Evolutionary conservation across 2,113 vertebrate genomes (phyloP).

Genomic region (Ranitomeya variabilis): DNA sequence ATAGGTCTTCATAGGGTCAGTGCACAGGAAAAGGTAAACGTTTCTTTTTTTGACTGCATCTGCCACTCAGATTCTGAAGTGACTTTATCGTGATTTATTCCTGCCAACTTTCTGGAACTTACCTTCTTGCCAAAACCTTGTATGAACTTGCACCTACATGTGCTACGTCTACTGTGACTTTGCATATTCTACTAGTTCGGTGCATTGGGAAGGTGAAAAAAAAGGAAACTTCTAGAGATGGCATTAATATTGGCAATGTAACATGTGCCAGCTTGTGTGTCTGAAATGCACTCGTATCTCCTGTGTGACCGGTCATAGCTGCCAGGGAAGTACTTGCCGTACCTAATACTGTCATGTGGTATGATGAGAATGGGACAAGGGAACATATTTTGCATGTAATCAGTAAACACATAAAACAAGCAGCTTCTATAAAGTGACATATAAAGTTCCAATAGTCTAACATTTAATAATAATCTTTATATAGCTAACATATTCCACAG

Average conservation of each 20-base stretch:
- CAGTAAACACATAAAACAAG: neutral
- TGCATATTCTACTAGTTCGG: neutral
- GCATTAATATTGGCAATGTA: neutral
- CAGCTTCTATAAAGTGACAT: neutral
- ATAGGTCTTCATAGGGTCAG: too few species aligned
- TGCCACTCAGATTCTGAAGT: neutral
- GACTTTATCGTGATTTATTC: neutral
- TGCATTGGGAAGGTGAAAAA: neutral
- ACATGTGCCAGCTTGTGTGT: neutral
- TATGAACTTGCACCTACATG: neutral
- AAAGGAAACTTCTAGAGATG: neutral
- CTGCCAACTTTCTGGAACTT: neutral
- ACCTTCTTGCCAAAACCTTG: neutral
- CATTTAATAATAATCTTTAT: too few species aligned
- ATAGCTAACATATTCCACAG: too few species aligned
- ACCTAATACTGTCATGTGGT: neutral
- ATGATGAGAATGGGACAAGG: neutral
- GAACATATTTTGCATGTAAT: neutral
- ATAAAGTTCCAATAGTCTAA: too few species aligned
- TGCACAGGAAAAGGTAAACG: neutral
- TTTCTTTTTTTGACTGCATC: neutral
- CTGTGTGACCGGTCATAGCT: neutral
- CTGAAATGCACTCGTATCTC: neutral
- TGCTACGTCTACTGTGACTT: neutral
- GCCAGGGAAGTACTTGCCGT: neutral